Conservation (phyloP, 1,140 invertebrate species). For the Lasioglossum baleicum region DNA sequence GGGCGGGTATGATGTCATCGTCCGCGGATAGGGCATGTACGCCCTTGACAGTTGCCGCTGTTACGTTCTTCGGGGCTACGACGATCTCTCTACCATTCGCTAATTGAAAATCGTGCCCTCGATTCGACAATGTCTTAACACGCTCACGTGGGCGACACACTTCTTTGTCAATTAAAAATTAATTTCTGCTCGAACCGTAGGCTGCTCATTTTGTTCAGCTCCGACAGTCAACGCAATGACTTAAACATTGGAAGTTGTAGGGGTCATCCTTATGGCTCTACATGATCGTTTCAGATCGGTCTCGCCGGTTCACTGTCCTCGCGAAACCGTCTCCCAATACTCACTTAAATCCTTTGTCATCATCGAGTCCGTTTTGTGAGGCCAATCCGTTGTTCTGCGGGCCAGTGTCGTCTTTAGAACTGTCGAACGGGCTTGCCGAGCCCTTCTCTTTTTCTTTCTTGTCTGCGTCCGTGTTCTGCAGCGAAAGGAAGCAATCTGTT, state of each 20-base stretch:
- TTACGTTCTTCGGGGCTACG: slow-evolving; percentile 34
- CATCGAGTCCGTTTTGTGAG: slow-evolving; percentile 86
- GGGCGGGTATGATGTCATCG: slow-evolving; percentile 49
- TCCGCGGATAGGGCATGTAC: slow-evolving; percentile 33
- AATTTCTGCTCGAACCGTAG: too few relatives aligned
- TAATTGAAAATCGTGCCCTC: neutral
- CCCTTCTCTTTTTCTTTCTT: slow-evolving; percentile 80
- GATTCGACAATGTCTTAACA: neutral
- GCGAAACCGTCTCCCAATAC: slow-evolving; percentile 72
- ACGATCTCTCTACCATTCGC: slow-evolving; percentile 8
- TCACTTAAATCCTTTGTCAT: slow-evolving; percentile 95
- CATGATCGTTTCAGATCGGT: too few relatives aligned
- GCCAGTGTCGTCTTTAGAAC: slow-evolving; percentile 83
- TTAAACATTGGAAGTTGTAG: neutral
- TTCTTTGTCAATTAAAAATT: too few relatives aligned
- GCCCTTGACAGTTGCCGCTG: slow-evolving; percentile 55
- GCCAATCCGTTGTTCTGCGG: slow-evolving; percentile 91
- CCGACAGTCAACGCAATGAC: neutral
- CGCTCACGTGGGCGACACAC: too few relatives aligned
- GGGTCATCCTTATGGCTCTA: too few relatives aligned
- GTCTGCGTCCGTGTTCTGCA: slow-evolving; percentile 76
- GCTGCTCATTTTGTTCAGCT: too few relatives aligned
- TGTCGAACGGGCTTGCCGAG: slow-evolving; percentile 77
- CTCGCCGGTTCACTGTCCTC: too few relatives aligned
- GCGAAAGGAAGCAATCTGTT: slow-evolving; percentile 37